Evolutionary conservation across 2,113 vertebrate species (phyloP).

Genomic region (Macquaria australasica): DNA sequence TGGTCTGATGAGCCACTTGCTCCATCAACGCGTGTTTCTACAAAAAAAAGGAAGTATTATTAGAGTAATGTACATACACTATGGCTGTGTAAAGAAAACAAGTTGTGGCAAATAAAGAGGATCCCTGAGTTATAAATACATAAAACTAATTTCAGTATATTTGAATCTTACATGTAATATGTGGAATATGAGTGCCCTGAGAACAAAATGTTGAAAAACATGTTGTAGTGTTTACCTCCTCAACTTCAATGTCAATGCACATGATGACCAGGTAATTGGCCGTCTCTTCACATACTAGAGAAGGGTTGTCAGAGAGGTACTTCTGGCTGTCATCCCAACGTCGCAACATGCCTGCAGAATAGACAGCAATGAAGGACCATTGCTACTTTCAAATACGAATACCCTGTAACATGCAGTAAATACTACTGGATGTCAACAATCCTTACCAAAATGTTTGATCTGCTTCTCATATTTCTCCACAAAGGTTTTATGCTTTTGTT

Average conservation of each 20-base stretch:
- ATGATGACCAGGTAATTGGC: conserved; percentile 97
- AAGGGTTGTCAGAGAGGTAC: conserved; percentile 91
- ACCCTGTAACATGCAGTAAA: background rate
- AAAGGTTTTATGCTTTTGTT: conserved; percentile 94
- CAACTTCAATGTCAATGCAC: conserved; percentile 97
- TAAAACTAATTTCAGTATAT: background rate
- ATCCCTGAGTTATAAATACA: background rate
- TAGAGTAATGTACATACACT: background rate
- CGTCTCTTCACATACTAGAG: conserved; percentile 94
- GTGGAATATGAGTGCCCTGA: background rate
- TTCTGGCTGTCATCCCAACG: conserved; percentile 98
- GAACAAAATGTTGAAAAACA: background rate
- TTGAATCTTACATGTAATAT: background rate
- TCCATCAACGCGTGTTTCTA: conserved; percentile 95
- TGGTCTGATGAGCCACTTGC: conserved; percentile 97
- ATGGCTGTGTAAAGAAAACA: background rate
- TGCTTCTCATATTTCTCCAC: conserved; percentile 94
- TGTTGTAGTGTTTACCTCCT: conserved; percentile 85
- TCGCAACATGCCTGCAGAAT: conserved; percentile 90
- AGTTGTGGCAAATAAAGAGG: background rate
- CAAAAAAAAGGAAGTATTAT: conserved; percentile 7
- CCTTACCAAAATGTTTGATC: conserved; percentile 94
- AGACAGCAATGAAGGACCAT: background rate
- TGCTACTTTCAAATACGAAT: background rate
- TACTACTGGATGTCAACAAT: background rate